Evolutionary conservation across 2,113 vertebrate species (phyloP), one percentile per base, ranked within the genome.

Genomic region (Pontoporia blainvillei): DNA sequence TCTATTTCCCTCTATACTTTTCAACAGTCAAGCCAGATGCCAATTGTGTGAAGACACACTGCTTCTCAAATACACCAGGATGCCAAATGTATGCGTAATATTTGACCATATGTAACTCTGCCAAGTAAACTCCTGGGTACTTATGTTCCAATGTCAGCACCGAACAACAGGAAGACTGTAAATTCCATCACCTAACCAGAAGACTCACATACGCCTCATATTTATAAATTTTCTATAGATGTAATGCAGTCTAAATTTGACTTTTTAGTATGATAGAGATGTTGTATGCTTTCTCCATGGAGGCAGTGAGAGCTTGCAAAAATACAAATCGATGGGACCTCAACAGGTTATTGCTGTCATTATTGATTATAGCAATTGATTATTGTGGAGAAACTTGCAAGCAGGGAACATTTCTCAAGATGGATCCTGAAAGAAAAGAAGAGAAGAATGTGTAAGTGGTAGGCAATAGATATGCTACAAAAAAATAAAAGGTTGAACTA

Each of bases 11-110:
- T 96, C 98, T 86, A 59, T 79, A 76, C 79, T 97, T 34, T 97
- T 97, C 94, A 96, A 41, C 93, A 84, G 61, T 73, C 76, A 97
- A 96, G 98, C 95, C 98, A 98, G 97, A 97, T 97, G 98, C 97
- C 98, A 98, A 13, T 93, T 97, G 72, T 93, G 54, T 95, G 95
- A 98, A 96, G 98, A 98, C 96, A 92, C n/a, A 87, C 20, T 96
- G 83, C 27, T 93, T 98, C 96, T 98, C 96, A 97, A 93, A 75
- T 96, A 95, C 46, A 95, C 18, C 71, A 79, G 88, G 66, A 93
- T 97, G 95, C 96, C 93, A 98, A 97, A 78, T 86, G 89, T 86
- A 96, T 64, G 44, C 97, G 88, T 97, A 97, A 98, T 98, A 96
- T 94, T 93, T 89, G 91, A 91, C 95, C 96, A 93, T 86, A 95